phyloP scores from a whole-genome alignment of 2,888 invertebrate species.

The Marasmarcha lunaedactyla region DNA sequence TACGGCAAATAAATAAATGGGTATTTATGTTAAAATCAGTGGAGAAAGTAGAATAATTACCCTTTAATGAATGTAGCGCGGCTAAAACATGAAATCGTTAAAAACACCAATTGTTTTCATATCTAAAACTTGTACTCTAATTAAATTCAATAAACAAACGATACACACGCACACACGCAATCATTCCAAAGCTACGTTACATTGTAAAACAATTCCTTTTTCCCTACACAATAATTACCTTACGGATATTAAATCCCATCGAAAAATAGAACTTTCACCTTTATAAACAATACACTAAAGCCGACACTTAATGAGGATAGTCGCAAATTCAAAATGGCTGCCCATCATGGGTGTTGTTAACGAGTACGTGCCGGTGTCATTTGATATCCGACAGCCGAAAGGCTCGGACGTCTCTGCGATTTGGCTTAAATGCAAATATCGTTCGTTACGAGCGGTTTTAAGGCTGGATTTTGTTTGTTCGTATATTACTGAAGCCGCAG shows the following conservation, averaged over 20 bases:
- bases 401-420: slow-evolving; percentile 9
- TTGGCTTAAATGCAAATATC: slow-evolving; percentile 24
- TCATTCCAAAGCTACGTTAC: not conserved
- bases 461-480: slow-evolving; percentile 25
- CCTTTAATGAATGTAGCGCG: no score
- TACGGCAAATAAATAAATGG: no score
- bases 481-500: slow-evolving; percentile 25
- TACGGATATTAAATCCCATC: not conserved
- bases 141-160: not conserved
- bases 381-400: slow-evolving; percentile 25
- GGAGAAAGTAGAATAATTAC: no score
- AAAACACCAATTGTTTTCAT: not conserved
- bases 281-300: not conserved
- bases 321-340: slow-evolving; percentile 17
- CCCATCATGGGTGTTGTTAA: slow-evolving; percentile 28
- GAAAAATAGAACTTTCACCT: not conserved
- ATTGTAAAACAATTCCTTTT: no score
- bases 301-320: not conserved
- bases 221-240: not conserved
- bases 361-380: slow-evolving; percentile 28
- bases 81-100: not conserved
- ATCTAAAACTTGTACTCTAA: not conserved
- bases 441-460: slow-evolving; percentile 22
- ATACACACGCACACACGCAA: not conserved
- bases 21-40: no score